Base-by-base conservation (phyloP, 2,113 vertebrate species). In the Peromyscus californicus region DNA sequence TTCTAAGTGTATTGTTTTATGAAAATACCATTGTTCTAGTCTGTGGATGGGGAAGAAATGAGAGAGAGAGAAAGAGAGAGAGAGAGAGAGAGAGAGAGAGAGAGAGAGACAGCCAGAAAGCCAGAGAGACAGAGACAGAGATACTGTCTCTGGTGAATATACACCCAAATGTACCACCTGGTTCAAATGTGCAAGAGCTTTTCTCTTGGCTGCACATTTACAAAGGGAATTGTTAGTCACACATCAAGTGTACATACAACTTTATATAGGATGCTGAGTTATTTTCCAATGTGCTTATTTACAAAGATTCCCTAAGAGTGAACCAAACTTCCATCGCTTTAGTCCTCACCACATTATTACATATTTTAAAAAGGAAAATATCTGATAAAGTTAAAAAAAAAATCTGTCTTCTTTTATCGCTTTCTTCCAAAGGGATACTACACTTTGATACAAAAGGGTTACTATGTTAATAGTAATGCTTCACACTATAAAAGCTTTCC, bases 391-490 rank as follows among this genome's bases (percentile, higher is more conserved):
- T 72, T n/a, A 95, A 91, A 86, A 59, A 13, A n/a, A 51, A 67
- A 65, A 36, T 26, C 11, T 61, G 10, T 42, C 29, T 89, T 65
- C 33, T 75, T 87, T 87, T 92, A 67, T 48, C 45, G 93, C 12
- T 92, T 96, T 75, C 85, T 31, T 95, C 63, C 69, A 74, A 61
- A 83, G 31, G 8, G 63, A 72, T 67, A 67, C 69, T 21, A 82
- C 1, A 16, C 65, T 54, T 48, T 69, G 63, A 65, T 65, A 90
- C 0, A 12, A 89, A 51, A 91, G 17, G 29, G 69, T 31, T 86
- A 13, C 33, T 72, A 36, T 82, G 88, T 78, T 74, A 82, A 93
- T 10, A 79, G 67, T 29, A 48, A 87, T 70, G 70, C 10, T 93
- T 96, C 19, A 9, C 54, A 74, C 6, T 84, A 5, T 45, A 90